These are phyloP conservation scores for Acipenser ruthenus DNA, from an alignment of 2,797 vertebrate genomes.

Conservation along the genomic window DNA sequence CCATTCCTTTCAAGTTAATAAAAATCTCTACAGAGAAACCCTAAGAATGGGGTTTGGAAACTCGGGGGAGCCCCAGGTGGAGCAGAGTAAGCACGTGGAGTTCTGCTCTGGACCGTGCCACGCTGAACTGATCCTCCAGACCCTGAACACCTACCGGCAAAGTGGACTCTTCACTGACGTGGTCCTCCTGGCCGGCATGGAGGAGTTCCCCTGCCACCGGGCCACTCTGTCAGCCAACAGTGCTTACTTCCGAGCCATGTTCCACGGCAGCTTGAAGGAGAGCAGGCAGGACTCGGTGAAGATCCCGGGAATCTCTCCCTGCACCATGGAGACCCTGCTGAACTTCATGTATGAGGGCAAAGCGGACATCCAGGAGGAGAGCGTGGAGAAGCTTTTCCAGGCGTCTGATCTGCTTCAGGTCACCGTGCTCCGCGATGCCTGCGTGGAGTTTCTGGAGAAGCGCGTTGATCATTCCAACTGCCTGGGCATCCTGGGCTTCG, in stretches of 20 bases:
- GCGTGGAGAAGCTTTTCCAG: slow-evolving; percentile 50
- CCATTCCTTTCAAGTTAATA: no score
- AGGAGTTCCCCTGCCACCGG: slow-evolving; percentile 62
- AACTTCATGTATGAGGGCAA: slow-evolving; percentile 60
- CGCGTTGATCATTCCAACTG: slow-evolving; percentile 55
- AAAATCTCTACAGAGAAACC: no score
- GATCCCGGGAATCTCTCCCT: slow-evolving; percentile 41
- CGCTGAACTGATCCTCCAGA: slow-evolving; percentile 54
- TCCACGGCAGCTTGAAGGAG: slow-evolving; percentile 43
- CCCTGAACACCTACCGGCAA: slow-evolving; percentile 47
- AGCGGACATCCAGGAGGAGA: slow-evolving; percentile 47
- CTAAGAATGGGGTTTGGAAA: slow-evolving; percentile 25
- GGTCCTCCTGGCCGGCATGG: slow-evolving; percentile 49
- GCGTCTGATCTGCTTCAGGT: slow-evolving; percentile 57
- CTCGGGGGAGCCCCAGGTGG: slow-evolving; percentile 6
- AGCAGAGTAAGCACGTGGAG: slow-evolving; percentile 18
- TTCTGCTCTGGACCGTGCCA: slow-evolving; percentile 43
- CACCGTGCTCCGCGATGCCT: slow-evolving; percentile 45
- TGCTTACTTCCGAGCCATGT: slow-evolving; percentile 56
- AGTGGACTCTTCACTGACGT: slow-evolving; percentile 58
- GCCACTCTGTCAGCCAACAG: slow-evolving; percentile 60
- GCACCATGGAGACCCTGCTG: slow-evolving; percentile 51
- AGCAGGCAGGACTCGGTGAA: slow-evolving; percentile 32
- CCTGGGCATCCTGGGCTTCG: slow-evolving; percentile 54
- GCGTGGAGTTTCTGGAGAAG: slow-evolving; percentile 55